A percentile compares a stretch with the other conserved stretches of the same genome.
phyloP scores from a whole-genome alignment of 2,113 vertebrate genomes.

The Semnornis frantzii region DNA sequence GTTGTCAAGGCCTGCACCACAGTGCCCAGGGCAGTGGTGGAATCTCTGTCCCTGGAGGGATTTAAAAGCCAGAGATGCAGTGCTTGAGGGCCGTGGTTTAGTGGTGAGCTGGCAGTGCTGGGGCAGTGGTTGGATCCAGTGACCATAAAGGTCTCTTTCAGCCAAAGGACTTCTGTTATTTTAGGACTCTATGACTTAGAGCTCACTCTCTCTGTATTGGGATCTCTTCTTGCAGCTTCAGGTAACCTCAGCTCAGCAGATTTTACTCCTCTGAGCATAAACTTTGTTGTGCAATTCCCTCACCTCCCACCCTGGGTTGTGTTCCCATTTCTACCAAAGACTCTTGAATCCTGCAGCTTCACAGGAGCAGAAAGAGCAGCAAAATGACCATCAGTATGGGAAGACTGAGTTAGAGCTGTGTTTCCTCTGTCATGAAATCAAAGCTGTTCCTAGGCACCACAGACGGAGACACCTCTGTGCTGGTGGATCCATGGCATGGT shows the following conservation, averaged over 20 bases:
- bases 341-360: not conserved
- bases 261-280: not conserved
- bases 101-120: not conserved
- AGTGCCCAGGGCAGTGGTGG: not conserved
- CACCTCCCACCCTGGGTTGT: not conserved
- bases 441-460: conserved; percentile 25
- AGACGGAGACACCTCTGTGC: conserved; percentile 28
- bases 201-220: not conserved
- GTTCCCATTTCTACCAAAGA: not conserved
- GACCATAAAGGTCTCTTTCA: not conserved
- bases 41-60: not conserved
- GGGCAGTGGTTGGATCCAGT: not conserved
- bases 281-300: not conserved
- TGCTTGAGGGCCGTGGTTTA: not conserved
- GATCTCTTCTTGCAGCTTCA: not conserved
- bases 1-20: not conserved
- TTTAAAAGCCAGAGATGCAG: not conserved
- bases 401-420: not conserved
- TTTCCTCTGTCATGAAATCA: not conserved
- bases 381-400: not conserved
- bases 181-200: not conserved
- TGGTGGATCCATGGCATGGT: not conserved
- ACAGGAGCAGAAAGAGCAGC: not conserved
- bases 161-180: not conserved
- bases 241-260: not conserved